Evolutionary conservation across 2,888 invertebrate species (phyloP), one percentile per base, ranked within the genome.

Genomic region (Meghimatium bilineatum): DNA sequence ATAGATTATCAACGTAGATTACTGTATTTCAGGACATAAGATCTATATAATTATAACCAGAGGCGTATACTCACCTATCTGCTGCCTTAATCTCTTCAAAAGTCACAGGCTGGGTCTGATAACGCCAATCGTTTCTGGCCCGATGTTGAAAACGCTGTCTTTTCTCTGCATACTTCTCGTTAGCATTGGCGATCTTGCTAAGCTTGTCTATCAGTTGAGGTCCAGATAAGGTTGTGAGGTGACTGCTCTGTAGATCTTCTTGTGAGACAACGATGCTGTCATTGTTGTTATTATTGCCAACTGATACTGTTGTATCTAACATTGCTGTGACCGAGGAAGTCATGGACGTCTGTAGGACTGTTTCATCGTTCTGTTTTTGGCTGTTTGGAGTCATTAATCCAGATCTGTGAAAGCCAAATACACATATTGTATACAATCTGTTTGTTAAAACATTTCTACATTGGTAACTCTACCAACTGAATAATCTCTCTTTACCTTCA

Each of bases 81-180:
- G 92, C 91, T 66, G 90, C 89, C 44, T 90, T 88, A 20, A 92
- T 88, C 86, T 92, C 92, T 72, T 89, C 90, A 8, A 88, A 75
- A 0, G 92, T 92, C 8, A 92, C 90, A 26, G 92, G 92, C 82
- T 90, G 91, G 6, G 92, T 92, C 63, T 82, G 74, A 89, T 89
- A 77, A 88, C 91, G 81, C 88, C 90, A 90, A 84, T 91, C 94
- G 87, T 96, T 96, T 87, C 95, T 95, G 89, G 95, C 95, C 86
- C 96, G 95, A 77, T 94, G 93, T 76, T 87, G 88, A 76, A 89
- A 89, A 49, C 87, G 86, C 32, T 88, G 87, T 29, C 90, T 89
- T 56, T 89, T 88, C 60, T 87, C 87, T 32, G 86, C 66, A 29
- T 87, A 79, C 12, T 75, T 81, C 67, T 85, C 85, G 38, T 86